Evolutionary conservation across 2,113 vertebrate genomes (phyloP), one percentile per base, ranked within the genome.

Genomic region (Plectropomus leopardus): DNA sequence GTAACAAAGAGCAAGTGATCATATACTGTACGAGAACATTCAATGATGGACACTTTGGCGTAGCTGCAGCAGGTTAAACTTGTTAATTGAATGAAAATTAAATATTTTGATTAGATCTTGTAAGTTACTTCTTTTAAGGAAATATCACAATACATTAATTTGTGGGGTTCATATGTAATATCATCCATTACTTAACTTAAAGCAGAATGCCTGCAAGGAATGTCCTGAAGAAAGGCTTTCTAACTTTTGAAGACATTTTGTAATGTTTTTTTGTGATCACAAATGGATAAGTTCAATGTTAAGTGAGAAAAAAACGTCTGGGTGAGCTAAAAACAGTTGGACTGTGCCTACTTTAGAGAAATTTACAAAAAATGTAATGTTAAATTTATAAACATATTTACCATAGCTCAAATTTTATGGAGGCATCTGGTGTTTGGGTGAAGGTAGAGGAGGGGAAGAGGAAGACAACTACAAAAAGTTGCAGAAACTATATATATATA

Each of bases 41-140:
- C 13, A 48, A 8, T n/a, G 13, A 45, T 7, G 23, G 24, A 64
- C 40, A 55, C 36, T 45, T 44, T 5, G 3, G 17, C 2, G 0
- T 26, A 10, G n/a, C 23, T 63, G 54, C 47, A 36, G 24, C 0
- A 1, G 30, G 23, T 72, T 58, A 5, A 17, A 44, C 13, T 24
- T 21, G 8, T 45, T 6, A 60, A 40, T 4, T 24, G 26, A 23
- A 19, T 67, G 23, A 57, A 55, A 72, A 64, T 65, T 42, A 55
- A 70, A 67, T 28, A 58, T 14, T 44, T 83, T 83, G 1, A 34
- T 34, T n/a, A 36, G 19, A 73, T 67, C 10, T 17, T 9, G 16
- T 19, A 13, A 24, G 1, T 61, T 21, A 5, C 16, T 26, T 40
- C 11, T 36, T 73, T 47, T 36, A 3, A 15, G 10, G 14, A 3